phyloP scores from a whole-genome alignment of 2,113 vertebrate genomes.

The Struthidea cinerea region DNA sequence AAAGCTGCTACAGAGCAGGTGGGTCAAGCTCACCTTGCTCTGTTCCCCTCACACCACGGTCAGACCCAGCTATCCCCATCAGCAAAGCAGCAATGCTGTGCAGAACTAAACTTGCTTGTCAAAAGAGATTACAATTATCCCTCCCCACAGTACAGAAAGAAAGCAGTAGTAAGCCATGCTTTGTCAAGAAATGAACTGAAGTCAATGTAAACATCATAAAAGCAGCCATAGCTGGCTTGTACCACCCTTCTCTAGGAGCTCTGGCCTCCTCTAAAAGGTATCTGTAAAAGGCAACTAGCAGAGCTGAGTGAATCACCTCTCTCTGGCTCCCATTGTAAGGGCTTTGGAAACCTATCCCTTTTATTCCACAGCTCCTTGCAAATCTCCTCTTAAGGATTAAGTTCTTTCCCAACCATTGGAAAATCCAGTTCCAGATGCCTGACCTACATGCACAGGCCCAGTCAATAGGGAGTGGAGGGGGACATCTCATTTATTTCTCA shows the following conservation, averaged over 20 bases:
- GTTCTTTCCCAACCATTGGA: conserved; percentile 9
- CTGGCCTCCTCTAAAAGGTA: neutral
- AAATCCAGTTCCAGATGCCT: conserved; percentile 13
- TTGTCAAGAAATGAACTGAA: neutral
- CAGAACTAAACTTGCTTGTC: neutral
- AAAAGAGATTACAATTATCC: neutral
- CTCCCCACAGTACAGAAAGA: neutral
- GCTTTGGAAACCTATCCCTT: neutral
- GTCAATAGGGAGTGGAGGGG: neutral
- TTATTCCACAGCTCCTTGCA: neutral
- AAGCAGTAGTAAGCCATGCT: neutral
- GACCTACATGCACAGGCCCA: neutral
- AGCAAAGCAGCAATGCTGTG: neutral
- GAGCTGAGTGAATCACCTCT: neutral
- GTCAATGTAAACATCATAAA: neutral
- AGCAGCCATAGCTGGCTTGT: neutral
- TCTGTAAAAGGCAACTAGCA: neutral
- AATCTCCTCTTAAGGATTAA: neutral
- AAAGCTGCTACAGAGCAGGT: neutral
- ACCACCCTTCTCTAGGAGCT: neutral
- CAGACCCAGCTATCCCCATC: neutral
- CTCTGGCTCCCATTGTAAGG: neutral
- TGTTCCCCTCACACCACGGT: neutral
- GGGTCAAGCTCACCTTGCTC: neutral
- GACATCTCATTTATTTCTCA: conserved; percentile 25